phyloP scores from a whole-genome alignment of 2,888 invertebrate species.

The Phorcus lineatus region DNA sequence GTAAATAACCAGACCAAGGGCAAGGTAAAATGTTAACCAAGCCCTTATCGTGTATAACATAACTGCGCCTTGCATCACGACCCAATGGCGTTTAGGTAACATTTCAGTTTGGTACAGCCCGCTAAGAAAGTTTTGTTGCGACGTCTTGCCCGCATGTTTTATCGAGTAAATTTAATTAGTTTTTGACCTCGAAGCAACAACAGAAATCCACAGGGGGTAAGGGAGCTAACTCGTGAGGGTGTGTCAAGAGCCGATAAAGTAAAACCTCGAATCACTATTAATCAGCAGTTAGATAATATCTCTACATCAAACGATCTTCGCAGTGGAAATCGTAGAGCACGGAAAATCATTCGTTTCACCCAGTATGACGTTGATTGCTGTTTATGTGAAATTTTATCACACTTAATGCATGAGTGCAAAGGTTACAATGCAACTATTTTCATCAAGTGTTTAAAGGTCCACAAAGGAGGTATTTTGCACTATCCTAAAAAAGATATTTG shows the following conservation, averaged over 20 bases:
- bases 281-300: background rate
- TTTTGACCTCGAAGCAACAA: background rate
- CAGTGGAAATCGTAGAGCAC: background rate
- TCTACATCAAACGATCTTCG: background rate
- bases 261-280: background rate
- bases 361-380: no score
- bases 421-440: no score
- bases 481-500: no score
- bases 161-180: background rate
- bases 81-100: background rate
- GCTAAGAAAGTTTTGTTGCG: background rate
- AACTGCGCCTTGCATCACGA: background rate
- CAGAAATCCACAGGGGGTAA: background rate
- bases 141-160: background rate
- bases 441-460: no score
- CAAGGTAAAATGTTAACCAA: no score
- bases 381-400: background rate
- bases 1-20: background rate
- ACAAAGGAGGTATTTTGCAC: no score
- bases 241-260: background rate
- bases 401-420: background rate
- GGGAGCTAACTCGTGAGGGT: background rate
- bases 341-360: no score
- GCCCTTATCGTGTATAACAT: background rate
- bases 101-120: background rate